Conservation (phyloP, 2,888 invertebrate species). For the Parasteatoda lunata region DNA sequence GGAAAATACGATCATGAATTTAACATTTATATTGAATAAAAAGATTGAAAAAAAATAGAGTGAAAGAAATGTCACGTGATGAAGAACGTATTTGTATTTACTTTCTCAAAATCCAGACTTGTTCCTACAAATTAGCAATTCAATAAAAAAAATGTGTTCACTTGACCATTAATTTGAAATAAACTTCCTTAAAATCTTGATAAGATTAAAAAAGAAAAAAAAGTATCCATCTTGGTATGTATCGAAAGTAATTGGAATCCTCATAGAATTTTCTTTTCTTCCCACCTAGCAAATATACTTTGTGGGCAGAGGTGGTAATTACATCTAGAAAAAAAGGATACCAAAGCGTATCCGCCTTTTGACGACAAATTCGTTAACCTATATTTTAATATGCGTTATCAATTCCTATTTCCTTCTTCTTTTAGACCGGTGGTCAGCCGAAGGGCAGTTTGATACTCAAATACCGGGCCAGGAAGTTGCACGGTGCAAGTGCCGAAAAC, state of each 20-base stretch:
- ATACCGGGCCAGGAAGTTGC: constrained; percentile 36
- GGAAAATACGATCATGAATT: no score
- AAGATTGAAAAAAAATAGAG: no score
- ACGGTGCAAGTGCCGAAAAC: neutral
- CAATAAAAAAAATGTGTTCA: neutral
- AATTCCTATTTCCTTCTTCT: constrained; percentile 57
- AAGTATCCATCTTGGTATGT: neutral
- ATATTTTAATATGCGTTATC: constrained; percentile 58
- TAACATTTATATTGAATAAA: no score
- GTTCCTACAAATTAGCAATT: neutral
- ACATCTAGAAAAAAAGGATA: neutral
- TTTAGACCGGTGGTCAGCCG: constrained; percentile 15
- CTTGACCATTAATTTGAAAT: neutral
- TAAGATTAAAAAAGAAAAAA: neutral
- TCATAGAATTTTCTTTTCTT: neutral
- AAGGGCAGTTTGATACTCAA: constrained; percentile 17
- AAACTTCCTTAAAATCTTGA: neutral
- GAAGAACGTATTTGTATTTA: no score
- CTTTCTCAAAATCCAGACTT: no score
- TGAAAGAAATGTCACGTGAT: no score
- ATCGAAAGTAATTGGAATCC: neutral
- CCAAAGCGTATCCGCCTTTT: constrained; percentile 27
- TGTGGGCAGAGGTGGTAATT: constrained; percentile 22
- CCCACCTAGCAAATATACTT: neutral
- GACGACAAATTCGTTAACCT: constrained; percentile 64